These are phyloP conservation scores for Meles meles DNA, from an alignment of 2,113 vertebrate species.

Conservation along the genomic window DNA sequence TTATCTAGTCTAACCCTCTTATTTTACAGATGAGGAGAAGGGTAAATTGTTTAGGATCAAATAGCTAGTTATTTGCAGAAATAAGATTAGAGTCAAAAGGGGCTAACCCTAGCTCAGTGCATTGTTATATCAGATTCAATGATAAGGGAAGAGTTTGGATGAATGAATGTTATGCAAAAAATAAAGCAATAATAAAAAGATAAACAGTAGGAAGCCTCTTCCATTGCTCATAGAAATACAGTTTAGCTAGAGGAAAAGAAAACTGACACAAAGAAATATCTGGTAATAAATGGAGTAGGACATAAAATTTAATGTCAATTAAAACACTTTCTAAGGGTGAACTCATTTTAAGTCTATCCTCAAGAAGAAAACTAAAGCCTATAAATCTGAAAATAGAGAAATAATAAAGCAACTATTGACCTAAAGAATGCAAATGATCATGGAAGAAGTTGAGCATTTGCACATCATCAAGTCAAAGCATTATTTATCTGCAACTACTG, in stretches of 20 bases:
- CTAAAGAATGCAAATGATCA: constrained; percentile 41
- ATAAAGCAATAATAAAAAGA: not conserved
- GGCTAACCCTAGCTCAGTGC: not conserved
- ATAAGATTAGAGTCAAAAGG: not conserved
- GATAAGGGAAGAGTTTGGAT: constrained; percentile 25
- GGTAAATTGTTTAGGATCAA: constrained; percentile 35
- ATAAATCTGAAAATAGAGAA: constrained; percentile 52
- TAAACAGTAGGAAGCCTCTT: not conserved
- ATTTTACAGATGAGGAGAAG: constrained; percentile 18
- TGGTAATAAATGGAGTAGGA: constrained; percentile 32
- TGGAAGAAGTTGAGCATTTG: constrained; percentile 2
- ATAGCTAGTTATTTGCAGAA: not conserved
- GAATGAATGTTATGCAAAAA: constrained; percentile 1
- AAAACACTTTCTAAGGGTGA: constrained; percentile 59
- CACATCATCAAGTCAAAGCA: constrained; percentile 37
- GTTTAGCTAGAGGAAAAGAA: constrained; percentile 46
- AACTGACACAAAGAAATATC: constrained; percentile 23
- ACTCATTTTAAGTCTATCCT: constrained; percentile 52
- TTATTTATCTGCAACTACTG: constrained; percentile 52
- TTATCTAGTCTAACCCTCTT: not conserved
- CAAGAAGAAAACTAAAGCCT: constrained; percentile 45
- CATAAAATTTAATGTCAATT: constrained; percentile 64
- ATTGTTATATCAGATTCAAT: constrained; percentile 1
- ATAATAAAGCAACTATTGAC: constrained; percentile 56
- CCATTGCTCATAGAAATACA: not conserved